These are phyloP conservation scores for Onychomys leucogaster DNA, from an alignment of 2,797 vertebrate species.

Conservation along the genomic window DNA sequence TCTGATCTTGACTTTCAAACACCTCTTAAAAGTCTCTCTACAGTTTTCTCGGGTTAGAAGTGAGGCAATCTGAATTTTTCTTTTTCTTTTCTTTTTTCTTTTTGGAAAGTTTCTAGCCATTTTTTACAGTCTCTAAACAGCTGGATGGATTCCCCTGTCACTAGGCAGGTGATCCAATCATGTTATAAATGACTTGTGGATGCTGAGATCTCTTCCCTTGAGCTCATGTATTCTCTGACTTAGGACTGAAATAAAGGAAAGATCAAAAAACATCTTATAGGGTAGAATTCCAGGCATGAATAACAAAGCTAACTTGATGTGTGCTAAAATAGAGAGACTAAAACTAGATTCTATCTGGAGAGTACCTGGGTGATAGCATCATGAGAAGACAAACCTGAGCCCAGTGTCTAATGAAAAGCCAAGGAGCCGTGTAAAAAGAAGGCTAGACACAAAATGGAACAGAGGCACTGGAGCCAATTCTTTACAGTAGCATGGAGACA, in stretches of 20 bases:
- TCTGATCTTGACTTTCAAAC: neutral
- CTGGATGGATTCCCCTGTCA: neutral
- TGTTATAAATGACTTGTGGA: neutral
- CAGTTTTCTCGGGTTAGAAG: neutral
- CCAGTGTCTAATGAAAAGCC: neutral
- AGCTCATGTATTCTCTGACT: neutral
- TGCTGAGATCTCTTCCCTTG: neutral
- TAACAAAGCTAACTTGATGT: neutral
- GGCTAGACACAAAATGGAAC: neutral
- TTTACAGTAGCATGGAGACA: neutral
- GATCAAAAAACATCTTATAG: neutral
- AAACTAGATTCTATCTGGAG: neutral
- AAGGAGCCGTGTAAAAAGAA: neutral
- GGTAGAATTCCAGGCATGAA: neutral
- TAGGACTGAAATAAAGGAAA: neutral
- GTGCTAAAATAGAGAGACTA: neutral
- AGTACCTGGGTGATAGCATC: neutral
- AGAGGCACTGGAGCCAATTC: neutral
- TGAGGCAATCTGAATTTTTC: neutral
- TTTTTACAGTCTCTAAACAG: neutral
- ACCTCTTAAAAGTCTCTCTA: neutral
- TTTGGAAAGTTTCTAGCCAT: neutral
- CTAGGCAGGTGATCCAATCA: neutral
- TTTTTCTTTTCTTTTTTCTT: neutral
- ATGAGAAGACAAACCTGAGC: neutral